Evolutionary conservation across 2,888 invertebrate species (phyloP).

Genomic region (Periphyllus acericola): DNA sequence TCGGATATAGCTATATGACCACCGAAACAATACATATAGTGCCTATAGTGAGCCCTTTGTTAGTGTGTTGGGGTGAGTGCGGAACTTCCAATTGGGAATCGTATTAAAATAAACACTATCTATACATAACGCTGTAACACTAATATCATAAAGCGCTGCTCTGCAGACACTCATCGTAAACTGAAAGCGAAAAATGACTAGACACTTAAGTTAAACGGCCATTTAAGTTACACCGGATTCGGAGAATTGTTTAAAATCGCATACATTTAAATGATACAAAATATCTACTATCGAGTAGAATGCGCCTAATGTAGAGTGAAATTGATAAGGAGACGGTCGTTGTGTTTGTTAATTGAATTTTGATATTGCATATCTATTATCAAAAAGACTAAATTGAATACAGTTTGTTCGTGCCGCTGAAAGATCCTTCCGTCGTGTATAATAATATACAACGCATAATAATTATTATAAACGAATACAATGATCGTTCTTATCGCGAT

Average conservation of each 20-base stretch:
- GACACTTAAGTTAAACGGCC: slow-evolving; percentile 1
- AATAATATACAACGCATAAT: background rate
- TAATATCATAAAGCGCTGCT: background rate
- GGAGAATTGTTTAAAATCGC: background rate
- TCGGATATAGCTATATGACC: too few relatives aligned
- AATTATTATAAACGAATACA: background rate
- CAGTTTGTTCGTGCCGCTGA: background rate
- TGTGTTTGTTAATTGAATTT: slow-evolving; percentile 19
- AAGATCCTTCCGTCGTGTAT: background rate
- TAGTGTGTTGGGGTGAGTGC: background rate
- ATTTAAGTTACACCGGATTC: background rate
- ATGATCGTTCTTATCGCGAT: background rate
- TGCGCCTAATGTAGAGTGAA: background rate
- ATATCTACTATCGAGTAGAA: background rate
- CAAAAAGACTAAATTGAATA: background rate
- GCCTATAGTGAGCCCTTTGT: too few relatives aligned
- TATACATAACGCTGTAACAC: background rate
- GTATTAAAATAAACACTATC: background rate
- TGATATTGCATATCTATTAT: background rate
- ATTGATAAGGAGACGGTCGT: background rate
- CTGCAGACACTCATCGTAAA: background rate
- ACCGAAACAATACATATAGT: too few relatives aligned
- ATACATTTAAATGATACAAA: slow-evolving; percentile 3
- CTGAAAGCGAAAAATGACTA: slow-evolving; percentile 2
- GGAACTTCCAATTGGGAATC: background rate